A percentile compares a stretch with the other conserved stretches of the same genome.
These are phyloP conservation scores for Callorhinus ursinus DNA, from an alignment of 2,113 vertebrate species.

Conservation along the genomic window DNA sequence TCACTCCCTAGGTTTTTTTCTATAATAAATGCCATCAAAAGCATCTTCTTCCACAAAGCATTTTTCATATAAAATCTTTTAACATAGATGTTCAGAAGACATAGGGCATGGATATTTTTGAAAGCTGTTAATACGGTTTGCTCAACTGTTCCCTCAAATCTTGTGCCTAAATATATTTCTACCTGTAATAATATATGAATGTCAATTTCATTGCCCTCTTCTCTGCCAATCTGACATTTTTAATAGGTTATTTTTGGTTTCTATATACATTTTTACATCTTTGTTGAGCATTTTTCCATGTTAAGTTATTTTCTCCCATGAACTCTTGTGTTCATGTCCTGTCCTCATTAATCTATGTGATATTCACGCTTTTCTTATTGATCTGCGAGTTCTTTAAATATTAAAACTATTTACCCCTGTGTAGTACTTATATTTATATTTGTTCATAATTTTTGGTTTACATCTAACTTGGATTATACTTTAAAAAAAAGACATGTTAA, in stretches of 20 bases:
- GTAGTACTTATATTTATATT: background rate
- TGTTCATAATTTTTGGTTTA: background rate
- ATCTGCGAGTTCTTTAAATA: background rate
- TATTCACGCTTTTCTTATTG: background rate
- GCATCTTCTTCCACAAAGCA: conserved; percentile 11
- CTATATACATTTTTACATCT: background rate
- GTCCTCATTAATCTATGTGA: background rate
- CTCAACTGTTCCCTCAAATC: conserved; percentile 21
- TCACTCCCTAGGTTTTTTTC: background rate
- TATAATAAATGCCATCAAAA: background rate
- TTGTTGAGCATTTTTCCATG: background rate
- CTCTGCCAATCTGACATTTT: background rate
- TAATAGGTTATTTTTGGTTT: background rate
- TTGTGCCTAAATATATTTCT: background rate
- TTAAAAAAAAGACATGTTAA: background rate
- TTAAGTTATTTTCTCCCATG: conserved; percentile 7
- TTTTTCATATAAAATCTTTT: background rate
- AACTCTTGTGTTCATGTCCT: background rate
- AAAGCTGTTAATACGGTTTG: background rate
- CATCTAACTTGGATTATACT: background rate
- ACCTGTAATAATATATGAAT: background rate
- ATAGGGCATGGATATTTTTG: background rate
- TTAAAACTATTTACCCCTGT: background rate
- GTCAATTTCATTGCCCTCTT: background rate
- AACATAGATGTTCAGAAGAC: background rate